These are phyloP conservation scores for Oxygymnocypris stewartii DNA, from an alignment of 2,113 vertebrate species.

Conservation along the genomic window DNA sequence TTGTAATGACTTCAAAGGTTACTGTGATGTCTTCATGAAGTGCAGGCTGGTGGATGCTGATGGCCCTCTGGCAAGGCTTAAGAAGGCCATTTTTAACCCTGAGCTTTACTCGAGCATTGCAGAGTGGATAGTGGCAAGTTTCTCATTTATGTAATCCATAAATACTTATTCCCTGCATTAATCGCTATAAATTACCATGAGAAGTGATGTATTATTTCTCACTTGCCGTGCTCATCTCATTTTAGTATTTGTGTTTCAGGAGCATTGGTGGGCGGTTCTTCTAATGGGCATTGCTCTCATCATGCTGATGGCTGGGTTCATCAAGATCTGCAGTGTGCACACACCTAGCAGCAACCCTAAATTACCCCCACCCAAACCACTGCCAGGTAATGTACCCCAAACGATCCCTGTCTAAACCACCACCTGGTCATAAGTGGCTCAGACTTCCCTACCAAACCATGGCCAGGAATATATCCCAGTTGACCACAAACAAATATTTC, in stretches of 20 bases:
- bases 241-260: constrained; percentile 70
- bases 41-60: constrained; percentile 96
- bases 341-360: constrained; percentile 98
- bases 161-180: not conserved
- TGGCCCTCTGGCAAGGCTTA: constrained; percentile 91
- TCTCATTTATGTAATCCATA: not conserved
- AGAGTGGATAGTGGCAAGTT: constrained; percentile 95
- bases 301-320: constrained; percentile 98
- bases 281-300: constrained; percentile 97
- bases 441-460: not conserved
- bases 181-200: not conserved
- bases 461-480: not conserved
- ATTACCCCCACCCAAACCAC: constrained; percentile 90
- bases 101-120: constrained; percentile 95
- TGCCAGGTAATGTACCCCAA: constrained; percentile 82
- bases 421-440: not conserved
- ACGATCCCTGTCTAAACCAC: not conserved
- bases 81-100: constrained; percentile 97
- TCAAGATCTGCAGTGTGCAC: constrained; percentile 97
- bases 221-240: constrained; percentile 1
- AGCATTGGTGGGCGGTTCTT: constrained; percentile 95
- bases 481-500: not conserved
- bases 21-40: constrained; percentile 96
- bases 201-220: not conserved
- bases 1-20: constrained; percentile 96